Evolutionary conservation across 2,888 invertebrate genomes (phyloP), one percentile per base, ranked within the genome.

Genomic region (Hartigia nigra): DNA sequence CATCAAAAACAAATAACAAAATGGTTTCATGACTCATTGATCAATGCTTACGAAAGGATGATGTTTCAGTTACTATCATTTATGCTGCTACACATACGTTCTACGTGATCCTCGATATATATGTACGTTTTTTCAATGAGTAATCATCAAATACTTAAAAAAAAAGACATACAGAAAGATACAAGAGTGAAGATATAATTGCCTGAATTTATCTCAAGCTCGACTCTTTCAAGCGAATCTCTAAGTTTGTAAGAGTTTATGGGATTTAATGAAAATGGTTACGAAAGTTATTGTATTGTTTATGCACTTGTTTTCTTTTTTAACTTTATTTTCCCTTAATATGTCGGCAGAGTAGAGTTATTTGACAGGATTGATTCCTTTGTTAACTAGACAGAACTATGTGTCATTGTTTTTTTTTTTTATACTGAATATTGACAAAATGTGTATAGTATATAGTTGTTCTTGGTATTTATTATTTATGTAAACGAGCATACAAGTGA

Each of bases 121-220:
- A 23, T 55, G 5, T 76, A 14, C 3, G 31, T n/a, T 74, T 12
- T 74, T 76, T 12, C 70, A 55, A 12, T 76, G 69, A 69, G 35
- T 77, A 74, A 75, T 77, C 69, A 39, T 72, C 31, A 75, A 79
- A 77, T 74, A 74, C 55, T 75, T 9, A 9, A 9, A 39, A 9
- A 39, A 74, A 76, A 72, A 74, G 70, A 79, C 76, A 79, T 79
- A 77, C 81, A 81, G 77, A 79, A 77, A 75, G 72, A 75, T 55
- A 74, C 55, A 77, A 55, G 74, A 82, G 37, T 23, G 77, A 77
- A 81, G 76, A 82, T 78, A 81, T 77, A 80, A 80, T 82, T 80
- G 78, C 77, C 80, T 82, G 82, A 86, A 89, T 88, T 89, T 89
- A 89, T 89, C 88, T 89, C 89, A 81, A 85, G 84, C 84, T 84